Conservation (phyloP, 2,888 invertebrate species). For the Thalpophila matura region DNA sequence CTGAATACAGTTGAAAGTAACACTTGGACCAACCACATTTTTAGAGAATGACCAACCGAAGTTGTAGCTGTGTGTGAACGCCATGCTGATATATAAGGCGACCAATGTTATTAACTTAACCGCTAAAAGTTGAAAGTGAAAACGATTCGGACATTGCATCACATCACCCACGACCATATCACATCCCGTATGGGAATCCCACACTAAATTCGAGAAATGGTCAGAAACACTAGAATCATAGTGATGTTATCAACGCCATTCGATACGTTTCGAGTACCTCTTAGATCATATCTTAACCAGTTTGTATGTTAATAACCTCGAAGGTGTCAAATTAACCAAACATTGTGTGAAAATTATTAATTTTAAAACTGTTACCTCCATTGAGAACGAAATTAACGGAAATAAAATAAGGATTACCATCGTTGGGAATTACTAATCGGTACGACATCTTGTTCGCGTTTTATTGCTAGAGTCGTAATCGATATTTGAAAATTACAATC, state of each 20-base stretch:
- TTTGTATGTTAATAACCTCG: constrained; percentile 54
- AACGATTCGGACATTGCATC: constrained; percentile 6
- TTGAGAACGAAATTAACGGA: constrained; percentile 25
- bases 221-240: constrained; percentile 22
- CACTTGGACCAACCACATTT: no score
- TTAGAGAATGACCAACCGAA: no score
- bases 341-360: constrained; percentile 56
- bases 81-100: not conserved
- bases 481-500: constrained; percentile 49
- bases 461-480: constrained; percentile 46
- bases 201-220: constrained; percentile 31
- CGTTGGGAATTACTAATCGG: constrained; percentile 32
- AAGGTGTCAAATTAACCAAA: constrained; percentile 67
- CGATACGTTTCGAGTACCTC: constrained; percentile 63
- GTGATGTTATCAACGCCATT: constrained; percentile 61
- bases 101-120: not conserved
- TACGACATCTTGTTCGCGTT: constrained; percentile 25
- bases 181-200: constrained; percentile 20
- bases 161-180: constrained; percentile 1
- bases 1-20: no score
- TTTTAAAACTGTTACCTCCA: constrained; percentile 30
- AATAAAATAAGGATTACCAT: constrained; percentile 34
- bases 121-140: constrained; percentile 7
- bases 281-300: constrained; percentile 56
- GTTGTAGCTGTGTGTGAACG: not conserved